These are phyloP conservation scores for Diabrotica balteata DNA, from an alignment of 2,888 invertebrate species.

Conservation along the genomic window DNA sequence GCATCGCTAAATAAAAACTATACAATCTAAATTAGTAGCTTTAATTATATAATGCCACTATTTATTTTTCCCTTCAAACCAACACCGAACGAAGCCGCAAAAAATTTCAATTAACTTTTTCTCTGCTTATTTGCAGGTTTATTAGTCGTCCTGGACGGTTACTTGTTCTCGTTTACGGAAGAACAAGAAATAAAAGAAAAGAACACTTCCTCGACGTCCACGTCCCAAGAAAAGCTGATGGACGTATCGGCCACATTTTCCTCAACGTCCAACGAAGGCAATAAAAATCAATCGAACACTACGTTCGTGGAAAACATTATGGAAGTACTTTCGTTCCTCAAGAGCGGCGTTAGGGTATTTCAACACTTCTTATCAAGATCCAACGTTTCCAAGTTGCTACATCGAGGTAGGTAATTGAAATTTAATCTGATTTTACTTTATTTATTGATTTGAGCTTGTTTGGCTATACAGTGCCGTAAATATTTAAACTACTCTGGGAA, in stretches of 20 bases:
- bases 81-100: too few species aligned
- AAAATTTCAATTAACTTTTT: slow-evolving; percentile 7
- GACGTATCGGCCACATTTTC: slow-evolving; percentile 35
- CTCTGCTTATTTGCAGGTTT: slow-evolving; percentile 11
- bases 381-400: slow-evolving; percentile 66
- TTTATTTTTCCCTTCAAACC: too few species aligned
- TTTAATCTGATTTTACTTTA: slow-evolving; percentile 29
- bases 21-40: too few species aligned
- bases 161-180: slow-evolving; percentile 59
- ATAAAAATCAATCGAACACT: slow-evolving; percentile 50
- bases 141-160: slow-evolving; percentile 60
- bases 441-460: slow-evolving; percentile 12
- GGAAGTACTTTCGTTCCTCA: slow-evolving; percentile 66
- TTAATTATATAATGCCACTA: too few species aligned
- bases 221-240: slow-evolving; percentile 42
- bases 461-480: too few species aligned
- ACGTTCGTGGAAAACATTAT: slow-evolving; percentile 62
- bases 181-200: slow-evolving; percentile 21
- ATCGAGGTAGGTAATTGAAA: slow-evolving; percentile 59
- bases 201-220: slow-evolving; percentile 7
- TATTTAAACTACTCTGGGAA: too few species aligned
- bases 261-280: slow-evolving; percentile 47
- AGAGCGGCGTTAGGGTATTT: slow-evolving; percentile 70
- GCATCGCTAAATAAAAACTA: too few species aligned
- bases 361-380: slow-evolving; percentile 69